A percentile compares a stretch with the other conserved stretches of the same genome.
Conservation (phyloP, 2,797 vertebrate genomes). For the Acrossocheilus fasciatus region DNA sequence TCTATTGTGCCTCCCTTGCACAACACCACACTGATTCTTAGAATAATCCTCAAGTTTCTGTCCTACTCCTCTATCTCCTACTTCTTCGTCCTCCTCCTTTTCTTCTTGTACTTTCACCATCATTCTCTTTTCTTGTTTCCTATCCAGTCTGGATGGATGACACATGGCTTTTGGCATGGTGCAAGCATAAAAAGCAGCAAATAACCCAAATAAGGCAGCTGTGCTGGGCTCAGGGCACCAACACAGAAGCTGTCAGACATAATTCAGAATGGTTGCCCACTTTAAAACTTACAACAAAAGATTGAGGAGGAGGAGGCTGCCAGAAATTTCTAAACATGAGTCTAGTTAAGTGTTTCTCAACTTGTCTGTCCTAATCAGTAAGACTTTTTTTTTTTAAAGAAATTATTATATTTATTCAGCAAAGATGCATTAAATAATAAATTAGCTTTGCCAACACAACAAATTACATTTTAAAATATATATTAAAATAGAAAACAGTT, state of each 20-base stretch:
- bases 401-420: background rate
- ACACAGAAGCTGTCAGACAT: slow-evolving; percentile 65
- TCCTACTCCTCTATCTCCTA: slow-evolving; percentile 36
- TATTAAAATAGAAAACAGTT: background rate
- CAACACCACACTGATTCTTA: slow-evolving; percentile 48
- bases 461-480: background rate
- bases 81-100: slow-evolving; percentile 36
- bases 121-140: slow-evolving; percentile 56
- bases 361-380: background rate
- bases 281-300: slow-evolving; percentile 32
- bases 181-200: slow-evolving; percentile 66
- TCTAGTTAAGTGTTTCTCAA: slow-evolving; percentile 7
- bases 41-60: slow-evolving; percentile 32
- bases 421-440: background rate
- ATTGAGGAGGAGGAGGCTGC: background rate
- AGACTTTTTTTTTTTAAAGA: background rate
- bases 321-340: background rate
- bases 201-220: slow-evolving; percentile 81
- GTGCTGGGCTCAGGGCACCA: slow-evolving; percentile 61
- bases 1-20: slow-evolving; percentile 56
- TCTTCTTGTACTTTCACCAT: slow-evolving; percentile 44
- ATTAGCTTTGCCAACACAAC: background rate
- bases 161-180: slow-evolving; percentile 67
- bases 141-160: slow-evolving; percentile 68
- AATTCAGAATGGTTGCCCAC: slow-evolving; percentile 37